Evolutionary conservation across 1,140 invertebrate genomes (phyloP), one percentile per base, ranked within the genome.

Genomic region (Aphaenogaster floridana): DNA sequence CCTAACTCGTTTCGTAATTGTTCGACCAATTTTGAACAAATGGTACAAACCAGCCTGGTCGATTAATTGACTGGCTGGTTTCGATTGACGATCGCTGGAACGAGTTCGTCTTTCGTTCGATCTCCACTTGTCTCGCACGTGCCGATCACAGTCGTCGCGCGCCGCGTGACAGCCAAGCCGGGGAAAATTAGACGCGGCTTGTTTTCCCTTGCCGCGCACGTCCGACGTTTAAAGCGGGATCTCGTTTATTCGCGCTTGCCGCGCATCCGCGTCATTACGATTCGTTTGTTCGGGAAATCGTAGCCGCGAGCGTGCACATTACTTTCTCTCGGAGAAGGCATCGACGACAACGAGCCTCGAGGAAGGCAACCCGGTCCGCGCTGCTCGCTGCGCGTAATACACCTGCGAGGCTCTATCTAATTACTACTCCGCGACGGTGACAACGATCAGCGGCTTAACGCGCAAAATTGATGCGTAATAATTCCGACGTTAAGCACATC

Each of bases 381-480:
- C 42, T 34, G 68, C 72, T 86, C 81, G 59, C 57, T 69, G 63
- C 88, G 74, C 88, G 91, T 74, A 87, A 90, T 91, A 86, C 92
- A 92, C 91, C 91, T 92, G 91, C 86, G 81, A 83, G 85, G 88
- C 83, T 86, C 86, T 83, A 71, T 86, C 86, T 91, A 91, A 90
- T 91, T 91, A 91, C 81, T 78, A 54, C 34, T 72, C 78, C 74
- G 64, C 71, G 48, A 42, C 77, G 71, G 61, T 63, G 57, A 74
- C 64, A 84, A 90, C 81, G 84, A 89, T 89, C 52, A 68, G 42
- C 48, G 59, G 36, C n/a, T 61, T 66, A 74, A 52, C 50, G 86
- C 79, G 17, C 61, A 61, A 11, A 64, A 85, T 63, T 63, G 39
- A 63, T 11, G 84, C 61, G 80, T 59, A 68, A 83, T 83, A 81